Percentiles rank a stretch among this genome's conserved stretches.
Conservation (phyloP, 2,888 invertebrate genomes). For the Stenchaetothrips biformis region DNA sequence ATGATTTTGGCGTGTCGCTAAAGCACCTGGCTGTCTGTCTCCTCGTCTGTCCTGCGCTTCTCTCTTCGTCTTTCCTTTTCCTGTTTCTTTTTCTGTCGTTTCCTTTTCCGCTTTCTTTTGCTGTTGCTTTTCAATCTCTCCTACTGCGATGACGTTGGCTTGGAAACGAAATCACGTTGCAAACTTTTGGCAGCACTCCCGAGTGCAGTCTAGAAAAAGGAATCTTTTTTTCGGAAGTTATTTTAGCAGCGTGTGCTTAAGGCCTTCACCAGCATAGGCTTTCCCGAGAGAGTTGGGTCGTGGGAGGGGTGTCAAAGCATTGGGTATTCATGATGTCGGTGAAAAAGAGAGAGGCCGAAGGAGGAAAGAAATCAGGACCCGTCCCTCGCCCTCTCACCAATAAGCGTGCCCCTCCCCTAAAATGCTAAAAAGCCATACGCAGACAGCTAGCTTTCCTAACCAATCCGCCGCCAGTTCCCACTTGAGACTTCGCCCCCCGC, state of each 20-base stretch:
- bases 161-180: neutral
- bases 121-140: neutral
- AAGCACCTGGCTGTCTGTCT: neutral
- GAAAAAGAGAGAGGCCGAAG: neutral
- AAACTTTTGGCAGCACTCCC: too few species aligned
- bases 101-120: neutral
- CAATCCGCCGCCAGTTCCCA: neutral
- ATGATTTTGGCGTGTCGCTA: constrained; percentile 14
- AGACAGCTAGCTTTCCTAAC: neutral
- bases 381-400: neutral
- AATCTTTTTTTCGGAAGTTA: too few species aligned
- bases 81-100: neutral
- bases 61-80: neutral
- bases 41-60: neutral
- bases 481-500: neutral
- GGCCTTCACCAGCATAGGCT: too few species aligned
- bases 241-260: too few species aligned
- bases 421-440: neutral
- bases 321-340: neutral
- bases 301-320: neutral
- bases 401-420: too few species aligned
- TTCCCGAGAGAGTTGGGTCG: neutral
- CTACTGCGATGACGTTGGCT: neutral
- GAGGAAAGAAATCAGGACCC: constrained; percentile 12
- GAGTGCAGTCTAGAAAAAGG: too few species aligned